A percentile compares a stretch with the other conserved stretches of the same genome.
phyloP scores from a whole-genome alignment of 2,888 invertebrate species.

The Drosophila mulleri region DNA sequence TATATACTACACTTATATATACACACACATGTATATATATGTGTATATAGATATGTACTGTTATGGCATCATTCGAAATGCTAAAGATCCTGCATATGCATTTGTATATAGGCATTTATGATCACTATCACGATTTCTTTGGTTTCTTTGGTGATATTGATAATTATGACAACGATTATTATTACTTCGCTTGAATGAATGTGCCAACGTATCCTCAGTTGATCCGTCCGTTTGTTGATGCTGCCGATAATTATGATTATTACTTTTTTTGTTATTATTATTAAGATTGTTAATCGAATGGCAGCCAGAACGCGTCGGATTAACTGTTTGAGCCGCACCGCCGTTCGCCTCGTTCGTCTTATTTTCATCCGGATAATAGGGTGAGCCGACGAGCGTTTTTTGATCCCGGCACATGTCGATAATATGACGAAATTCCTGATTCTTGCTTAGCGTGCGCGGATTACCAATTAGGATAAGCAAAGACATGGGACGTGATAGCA shows the following conservation, averaged over 20 bases:
- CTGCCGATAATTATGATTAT: conserved; percentile 1
- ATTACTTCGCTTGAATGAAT: conserved; percentile 64
- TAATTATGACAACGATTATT: conserved; percentile 40
- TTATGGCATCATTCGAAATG: conserved; percentile 38
- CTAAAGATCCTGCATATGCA: conserved; percentile 33
- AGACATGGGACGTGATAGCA: conserved; percentile 87
- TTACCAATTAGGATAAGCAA: conserved; percentile 87
- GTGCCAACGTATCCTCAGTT: conserved; percentile 32
- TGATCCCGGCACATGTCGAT: conserved; percentile 73
- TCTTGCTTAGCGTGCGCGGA: conserved; percentile 81
- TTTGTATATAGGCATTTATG: conserved; percentile 37
- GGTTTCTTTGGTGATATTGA: conserved; percentile 45
- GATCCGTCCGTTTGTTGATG: neutral
- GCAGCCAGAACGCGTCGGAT: conserved; percentile 12
- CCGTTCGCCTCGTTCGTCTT: conserved; percentile 40
- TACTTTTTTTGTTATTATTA: neutral
- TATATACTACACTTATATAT: neutral
- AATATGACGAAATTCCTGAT: conserved; percentile 72
- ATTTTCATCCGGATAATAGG: conserved; percentile 47
- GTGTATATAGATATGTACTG: neutral
- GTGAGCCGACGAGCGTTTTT: conserved; percentile 63
- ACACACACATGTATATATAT: neutral
- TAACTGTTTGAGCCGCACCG: conserved; percentile 11
- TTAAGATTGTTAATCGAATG: conserved; percentile 4
- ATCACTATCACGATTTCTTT: conserved; percentile 40